phyloP scores from a whole-genome alignment of 2,797 vertebrate species.

The Podarcis siculus region DNA sequence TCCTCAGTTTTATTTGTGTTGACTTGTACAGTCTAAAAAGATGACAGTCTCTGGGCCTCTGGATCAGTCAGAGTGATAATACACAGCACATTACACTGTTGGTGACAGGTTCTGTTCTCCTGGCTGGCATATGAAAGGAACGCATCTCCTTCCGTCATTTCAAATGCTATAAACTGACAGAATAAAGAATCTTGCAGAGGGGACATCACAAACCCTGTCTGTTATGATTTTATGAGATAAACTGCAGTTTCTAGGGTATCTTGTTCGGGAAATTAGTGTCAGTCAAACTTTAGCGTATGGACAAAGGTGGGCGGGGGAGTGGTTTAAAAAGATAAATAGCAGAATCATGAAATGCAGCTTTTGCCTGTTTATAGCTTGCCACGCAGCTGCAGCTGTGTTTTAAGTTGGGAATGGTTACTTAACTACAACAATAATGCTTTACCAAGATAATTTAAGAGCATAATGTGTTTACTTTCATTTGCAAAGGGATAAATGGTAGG shows the following conservation, averaged over 20 bases:
- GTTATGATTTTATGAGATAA: slow-evolving; percentile 94
- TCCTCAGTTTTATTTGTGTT: slow-evolving; percentile 99
- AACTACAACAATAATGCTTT: slow-evolving; percentile 51
- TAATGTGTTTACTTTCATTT: slow-evolving; percentile 2
- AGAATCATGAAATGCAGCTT: slow-evolving; percentile 75
- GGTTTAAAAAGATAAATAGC: slow-evolving; percentile 81
- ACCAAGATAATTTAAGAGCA: slow-evolving; percentile 18
- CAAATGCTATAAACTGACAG: slow-evolving; percentile 97
- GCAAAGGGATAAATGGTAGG: slow-evolving; percentile 9
- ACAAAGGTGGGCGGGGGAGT: slow-evolving; percentile 52
- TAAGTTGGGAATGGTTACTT: slow-evolving; percentile 6
- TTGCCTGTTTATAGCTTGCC: slow-evolving; percentile 44
- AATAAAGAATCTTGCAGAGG: slow-evolving; percentile 85
- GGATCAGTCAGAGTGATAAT: slow-evolving; percentile 97
- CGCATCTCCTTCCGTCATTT: slow-evolving; percentile 92
- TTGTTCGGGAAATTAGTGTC: slow-evolving; percentile 98
- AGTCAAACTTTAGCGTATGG: slow-evolving; percentile 91
- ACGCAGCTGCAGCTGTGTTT: slow-evolving; percentile 52
- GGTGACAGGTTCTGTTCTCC: slow-evolving; percentile 95
- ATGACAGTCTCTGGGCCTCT: slow-evolving; percentile 92
- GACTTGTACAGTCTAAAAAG: slow-evolving; percentile 95
- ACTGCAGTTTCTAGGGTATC: slow-evolving; percentile 90
- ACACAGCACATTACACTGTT: slow-evolving; percentile 86
- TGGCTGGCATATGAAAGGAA: slow-evolving; percentile 87
- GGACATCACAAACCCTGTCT: slow-evolving; percentile 97